Evolutionary conservation across 2,797 vertebrate genomes (phyloP).

Genomic region (Falco concolor): DNA sequence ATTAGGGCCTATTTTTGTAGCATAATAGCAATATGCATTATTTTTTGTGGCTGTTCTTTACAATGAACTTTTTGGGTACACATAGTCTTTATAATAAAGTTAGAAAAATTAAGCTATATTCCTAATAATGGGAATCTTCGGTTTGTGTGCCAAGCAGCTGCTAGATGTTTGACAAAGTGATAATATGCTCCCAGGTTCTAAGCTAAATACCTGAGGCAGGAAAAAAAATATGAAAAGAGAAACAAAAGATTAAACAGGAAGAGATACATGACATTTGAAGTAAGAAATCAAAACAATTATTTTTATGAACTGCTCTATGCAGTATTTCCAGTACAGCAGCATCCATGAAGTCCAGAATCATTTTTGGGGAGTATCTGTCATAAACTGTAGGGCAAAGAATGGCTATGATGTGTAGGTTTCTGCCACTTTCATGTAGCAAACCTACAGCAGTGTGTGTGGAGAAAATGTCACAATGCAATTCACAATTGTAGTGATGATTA

Average conservation of each 20-base stretch:
- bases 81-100: not conserved
- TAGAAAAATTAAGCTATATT: not conserved
- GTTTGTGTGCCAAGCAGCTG: not conserved
- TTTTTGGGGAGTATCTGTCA: not conserved
- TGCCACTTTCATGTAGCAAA: not conserved
- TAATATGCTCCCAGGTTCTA: not conserved
- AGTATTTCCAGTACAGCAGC: not conserved
- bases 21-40: not conserved
- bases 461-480: not conserved
- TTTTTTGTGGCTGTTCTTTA: not conserved
- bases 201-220: not conserved
- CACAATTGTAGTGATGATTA: not conserved
- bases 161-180: not conserved
- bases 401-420: not conserved
- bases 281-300: not conserved
- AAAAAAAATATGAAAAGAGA: not conserved
- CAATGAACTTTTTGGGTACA: not conserved
- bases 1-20: not conserved
- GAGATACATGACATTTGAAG: not conserved
- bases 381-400: not conserved
- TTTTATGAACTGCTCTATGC: not conserved
- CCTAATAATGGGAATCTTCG: not conserved
- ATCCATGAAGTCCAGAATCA: not conserved
- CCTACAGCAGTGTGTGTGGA: not conserved
- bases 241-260: not conserved